Conservation (phyloP, 2,797 vertebrate genomes). For the Urocyon cinereoargenteus region DNA sequence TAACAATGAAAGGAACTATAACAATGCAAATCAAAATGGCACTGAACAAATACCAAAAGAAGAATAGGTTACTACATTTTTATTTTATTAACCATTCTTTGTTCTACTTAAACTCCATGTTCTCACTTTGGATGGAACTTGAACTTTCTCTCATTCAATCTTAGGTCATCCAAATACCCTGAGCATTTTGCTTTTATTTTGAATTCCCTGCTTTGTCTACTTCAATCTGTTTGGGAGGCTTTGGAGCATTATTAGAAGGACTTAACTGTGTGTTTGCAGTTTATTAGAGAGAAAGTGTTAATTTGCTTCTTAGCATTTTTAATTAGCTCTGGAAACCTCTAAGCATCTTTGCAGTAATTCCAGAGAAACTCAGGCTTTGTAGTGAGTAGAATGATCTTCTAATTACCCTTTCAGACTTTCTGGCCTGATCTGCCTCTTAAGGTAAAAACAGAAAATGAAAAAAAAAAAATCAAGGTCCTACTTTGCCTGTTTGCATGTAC, state of each 20-base stretch:
- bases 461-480: neutral
- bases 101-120: neutral
- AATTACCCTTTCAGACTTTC: conserved; percentile 71
- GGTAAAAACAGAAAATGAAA: neutral
- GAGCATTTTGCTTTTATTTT: conserved; percentile 46
- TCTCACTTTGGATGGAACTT: neutral
- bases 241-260: conserved; percentile 75
- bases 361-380: conserved; percentile 62
- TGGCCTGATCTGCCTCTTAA: neutral
- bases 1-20: neutral
- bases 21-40: neutral
- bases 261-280: conserved; percentile 79
- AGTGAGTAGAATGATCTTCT: conserved; percentile 55
- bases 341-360: conserved; percentile 71
- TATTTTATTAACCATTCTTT: neutral
- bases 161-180: neutral
- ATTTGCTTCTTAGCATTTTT: conserved; percentile 77
- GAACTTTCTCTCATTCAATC: neutral
- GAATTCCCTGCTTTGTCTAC: conserved; percentile 7
- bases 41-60: neutral
- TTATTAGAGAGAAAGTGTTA: conserved; percentile 80
- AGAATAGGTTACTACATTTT: neutral
- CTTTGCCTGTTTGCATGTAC: neutral
- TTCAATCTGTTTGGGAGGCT: conserved; percentile 53
- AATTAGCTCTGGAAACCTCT: conserved; percentile 79